Conservation (phyloP, 2,797 vertebrate species). For the Chiloscyllium punctatum region DNA sequence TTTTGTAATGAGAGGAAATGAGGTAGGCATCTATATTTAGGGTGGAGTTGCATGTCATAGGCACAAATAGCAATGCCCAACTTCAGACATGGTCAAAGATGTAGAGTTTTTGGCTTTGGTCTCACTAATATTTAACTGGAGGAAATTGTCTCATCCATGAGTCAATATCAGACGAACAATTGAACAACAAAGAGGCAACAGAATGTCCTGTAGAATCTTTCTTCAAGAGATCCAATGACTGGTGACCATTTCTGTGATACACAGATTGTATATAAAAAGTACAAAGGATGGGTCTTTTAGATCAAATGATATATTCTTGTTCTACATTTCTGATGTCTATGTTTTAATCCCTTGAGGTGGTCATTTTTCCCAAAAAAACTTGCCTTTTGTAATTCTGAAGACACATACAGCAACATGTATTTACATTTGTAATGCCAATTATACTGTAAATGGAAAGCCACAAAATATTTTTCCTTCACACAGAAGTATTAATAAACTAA, state of each 20-base stretch:
- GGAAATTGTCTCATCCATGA: not conserved
- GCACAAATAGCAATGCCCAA: not conserved
- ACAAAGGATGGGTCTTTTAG: not conserved
- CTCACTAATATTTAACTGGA: not conserved
- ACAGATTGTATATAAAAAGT: not conserved
- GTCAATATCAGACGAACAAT: not conserved
- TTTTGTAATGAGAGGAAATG: not conserved
- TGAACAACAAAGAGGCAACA: not conserved
- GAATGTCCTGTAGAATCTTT: not conserved
- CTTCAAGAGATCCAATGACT: not conserved
- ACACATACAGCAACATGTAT: not conserved
- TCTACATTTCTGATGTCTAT: not conserved
- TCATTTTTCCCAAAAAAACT: not conserved
- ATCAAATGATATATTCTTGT: not conserved
- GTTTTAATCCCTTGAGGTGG: not conserved
- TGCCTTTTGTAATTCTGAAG: not conserved
- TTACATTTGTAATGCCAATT: not conserved
- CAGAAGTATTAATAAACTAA: slow-evolving; percentile 31
- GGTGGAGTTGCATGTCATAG: not conserved
- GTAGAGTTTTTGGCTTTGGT: not conserved
- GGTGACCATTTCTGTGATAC: not conserved
- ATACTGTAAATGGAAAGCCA: not conserved
- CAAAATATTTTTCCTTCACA: not conserved
- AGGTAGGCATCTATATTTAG: not conserved
- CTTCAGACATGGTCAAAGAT: not conserved